Evolutionary conservation across 1,140 invertebrate species (phyloP).

Genomic region (Brachionus calyciflorus): DNA sequence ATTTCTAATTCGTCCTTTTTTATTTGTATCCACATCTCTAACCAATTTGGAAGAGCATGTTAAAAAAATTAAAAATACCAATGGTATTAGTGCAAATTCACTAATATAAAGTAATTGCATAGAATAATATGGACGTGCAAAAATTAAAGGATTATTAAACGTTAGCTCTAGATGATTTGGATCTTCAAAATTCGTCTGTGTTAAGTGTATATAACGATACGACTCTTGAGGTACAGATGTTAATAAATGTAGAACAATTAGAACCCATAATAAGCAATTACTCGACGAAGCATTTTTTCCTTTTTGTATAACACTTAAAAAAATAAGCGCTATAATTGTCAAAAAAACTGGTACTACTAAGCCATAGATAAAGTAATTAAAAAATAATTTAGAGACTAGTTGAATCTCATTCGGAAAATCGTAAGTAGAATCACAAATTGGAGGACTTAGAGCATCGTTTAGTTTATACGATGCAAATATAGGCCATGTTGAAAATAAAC

Average conservation of each 20-base stretch:
- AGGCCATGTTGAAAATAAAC: not conserved
- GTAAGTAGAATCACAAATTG: constrained; percentile 29
- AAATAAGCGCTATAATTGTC: not conserved
- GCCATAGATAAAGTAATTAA: constrained; percentile 32
- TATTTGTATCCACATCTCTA: not conserved
- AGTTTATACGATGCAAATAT: constrained; percentile 9
- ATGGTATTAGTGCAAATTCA: constrained; percentile 20
- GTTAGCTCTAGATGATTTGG: not conserved
- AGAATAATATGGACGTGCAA: constrained; percentile 15
- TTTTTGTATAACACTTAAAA: not conserved
- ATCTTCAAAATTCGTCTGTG: not conserved
- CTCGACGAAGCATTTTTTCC: not conserved
- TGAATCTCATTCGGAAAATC: constrained; percentile 31
- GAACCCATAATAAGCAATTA: constrained; percentile 11
- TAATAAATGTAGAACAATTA: not conserved
- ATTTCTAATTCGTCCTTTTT: not conserved
- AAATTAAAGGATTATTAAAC: not conserved
- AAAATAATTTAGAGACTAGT: not conserved
- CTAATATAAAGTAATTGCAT: constrained; percentile 26
- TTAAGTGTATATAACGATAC: constrained; percentile 9
- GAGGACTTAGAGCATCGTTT: not conserved
- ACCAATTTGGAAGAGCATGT: not conserved
- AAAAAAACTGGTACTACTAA: not conserved
- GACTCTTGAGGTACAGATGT: constrained; percentile 28
- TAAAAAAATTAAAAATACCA: constrained; percentile 23